Base-by-base conservation (phyloP, 1,140 invertebrate genomes). In the Cyclargus thomasi region DNA sequence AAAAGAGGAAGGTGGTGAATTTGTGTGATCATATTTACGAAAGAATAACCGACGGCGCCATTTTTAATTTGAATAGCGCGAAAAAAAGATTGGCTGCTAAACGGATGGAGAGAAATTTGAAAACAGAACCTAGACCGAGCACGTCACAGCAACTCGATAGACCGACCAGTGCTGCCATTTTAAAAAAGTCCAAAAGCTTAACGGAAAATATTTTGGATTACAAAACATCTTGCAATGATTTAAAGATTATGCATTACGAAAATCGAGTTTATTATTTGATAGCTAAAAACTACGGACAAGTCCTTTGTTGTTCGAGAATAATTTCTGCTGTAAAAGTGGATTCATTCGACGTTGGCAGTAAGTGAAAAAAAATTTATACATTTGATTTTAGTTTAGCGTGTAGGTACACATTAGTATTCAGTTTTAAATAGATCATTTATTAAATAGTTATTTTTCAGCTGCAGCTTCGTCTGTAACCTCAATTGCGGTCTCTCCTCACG, bases 61-160 rank as follows among this genome's bases (percentile, higher is more conserved):
- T 67, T 14, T 90, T 91, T 59, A 82, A 83, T 73, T 65, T 91
- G 16, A 84, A 72, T 22, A 70, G 80, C 3, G 85, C 83, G 0
- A 88, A 89, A 73, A 83, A 75, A 64, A 73, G 85, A 67, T 53
- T 86, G 23, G 65, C 67, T 0, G 70, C 70, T 20, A 84, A 75
- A 71, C 82, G 80, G 75, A 69, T 70, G 66, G 77, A 85, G 29
- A 81, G 67, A 67, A 68, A 70, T 53, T 53, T 63, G 0, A 80
- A 73, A 72, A 71, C 36, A 18, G 65, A 66, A 59, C 53, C 72
- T 5, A 23, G 70, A 47, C 20, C 59, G 73, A 72, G 57, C 67
- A 70, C 69, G 74, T 74, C 64, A 17, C 35, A 47, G 39, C 39
- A 67, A 77, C 6, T 57, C 76, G 81, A 82, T 71, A 83, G 77